Evolutionary conservation across 2,113 vertebrate genomes (phyloP), one percentile per base, ranked within the genome.

Genomic region (Chrysemys picta): DNA sequence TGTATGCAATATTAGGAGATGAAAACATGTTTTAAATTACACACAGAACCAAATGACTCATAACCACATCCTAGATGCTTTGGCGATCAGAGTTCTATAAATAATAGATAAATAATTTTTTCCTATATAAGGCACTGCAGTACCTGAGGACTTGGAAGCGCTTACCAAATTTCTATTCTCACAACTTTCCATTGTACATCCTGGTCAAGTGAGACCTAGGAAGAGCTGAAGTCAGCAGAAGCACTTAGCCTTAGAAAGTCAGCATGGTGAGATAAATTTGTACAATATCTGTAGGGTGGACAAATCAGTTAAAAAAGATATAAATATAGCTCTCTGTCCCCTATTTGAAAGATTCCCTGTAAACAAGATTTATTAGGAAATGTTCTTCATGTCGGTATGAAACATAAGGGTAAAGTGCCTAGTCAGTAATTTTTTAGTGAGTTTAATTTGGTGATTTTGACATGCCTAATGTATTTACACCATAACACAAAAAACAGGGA

Each of bases 1-100:
- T 89, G 90, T 94, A 87, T 87, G 1, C 19, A 56, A 17, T 38
- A 3, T 45, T 90, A 95, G 90, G 22, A 2, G 5, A 35, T 93
- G n/a, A 84, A 93, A 91, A 91, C 65, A 5, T 0, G 54, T 89
- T 91, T 93, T 85, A 56, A 75, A 31, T 24, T 47, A 31, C 47
- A 19, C 31, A 6, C 4, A 72, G 88, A 91, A 45, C 57, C 56
- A 82, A 69, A 35, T 88, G 27, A 89, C 83, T 93, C 49, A 84
- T 89, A 95, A 85, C 45, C 53, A 89, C 8, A 81, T 91, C 47
- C 50, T 81, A 47, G 88, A 59, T 80, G 25, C 69, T 35, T 42
- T 80, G 82, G 84, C 90, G 38, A 89, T 94, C 89, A 93, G n/a
- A 9, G 85, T 8, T 90, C 85, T 38, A 27, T 81, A 85, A 90